A percentile compares a stretch with the other conserved stretches of the same genome.
Evolutionary conservation across 2,888 invertebrate genomes (phyloP).

Genomic region (Napeogenes inachia): DNA sequence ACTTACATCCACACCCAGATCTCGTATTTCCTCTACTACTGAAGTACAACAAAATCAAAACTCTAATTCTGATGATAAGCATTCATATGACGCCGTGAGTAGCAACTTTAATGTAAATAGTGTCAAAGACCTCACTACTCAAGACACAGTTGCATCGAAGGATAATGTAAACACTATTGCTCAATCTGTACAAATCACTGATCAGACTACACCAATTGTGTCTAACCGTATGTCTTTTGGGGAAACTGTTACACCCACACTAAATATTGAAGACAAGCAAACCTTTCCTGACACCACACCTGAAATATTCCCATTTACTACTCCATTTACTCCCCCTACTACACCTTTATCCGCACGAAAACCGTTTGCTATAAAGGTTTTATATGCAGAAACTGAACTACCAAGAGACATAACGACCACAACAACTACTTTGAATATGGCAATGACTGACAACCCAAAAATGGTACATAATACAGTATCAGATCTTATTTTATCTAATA

Average conservation of each 20-base stretch:
- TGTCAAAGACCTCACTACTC: constrained; percentile 55
- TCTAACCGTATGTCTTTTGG: constrained; percentile 67
- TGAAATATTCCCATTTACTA: constrained; percentile 29
- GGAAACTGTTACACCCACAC: constrained; percentile 62
- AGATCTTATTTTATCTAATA: constrained; percentile 70
- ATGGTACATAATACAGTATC: constrained; percentile 74
- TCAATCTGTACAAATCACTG: constrained; percentile 73
- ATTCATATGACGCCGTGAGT: constrained; percentile 74
- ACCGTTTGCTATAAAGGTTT: constrained; percentile 71
- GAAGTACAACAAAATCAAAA: constrained; percentile 60
- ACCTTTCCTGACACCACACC: constrained; percentile 55
- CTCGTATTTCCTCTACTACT: constrained; percentile 58
- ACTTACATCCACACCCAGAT: constrained; percentile 73
- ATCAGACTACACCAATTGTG: constrained; percentile 66
- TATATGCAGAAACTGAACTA: constrained; percentile 67
- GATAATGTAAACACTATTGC: constrained; percentile 62
- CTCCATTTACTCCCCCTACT: constrained; percentile 51
- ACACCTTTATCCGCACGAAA: constrained; percentile 67
- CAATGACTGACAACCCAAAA: constrained; percentile 65
- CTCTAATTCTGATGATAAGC: constrained; percentile 58
- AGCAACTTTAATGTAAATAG: constrained; percentile 72
- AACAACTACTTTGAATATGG: constrained; percentile 54
- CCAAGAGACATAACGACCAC: constrained; percentile 66
- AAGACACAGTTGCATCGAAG: constrained; percentile 51
- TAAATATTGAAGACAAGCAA: constrained; percentile 51